Percentiles rank a stretch among this genome's conserved stretches.
These are phyloP conservation scores for Nowickia ferox DNA, from an alignment of 2,888 invertebrate genomes.

Conservation along the genomic window DNA sequence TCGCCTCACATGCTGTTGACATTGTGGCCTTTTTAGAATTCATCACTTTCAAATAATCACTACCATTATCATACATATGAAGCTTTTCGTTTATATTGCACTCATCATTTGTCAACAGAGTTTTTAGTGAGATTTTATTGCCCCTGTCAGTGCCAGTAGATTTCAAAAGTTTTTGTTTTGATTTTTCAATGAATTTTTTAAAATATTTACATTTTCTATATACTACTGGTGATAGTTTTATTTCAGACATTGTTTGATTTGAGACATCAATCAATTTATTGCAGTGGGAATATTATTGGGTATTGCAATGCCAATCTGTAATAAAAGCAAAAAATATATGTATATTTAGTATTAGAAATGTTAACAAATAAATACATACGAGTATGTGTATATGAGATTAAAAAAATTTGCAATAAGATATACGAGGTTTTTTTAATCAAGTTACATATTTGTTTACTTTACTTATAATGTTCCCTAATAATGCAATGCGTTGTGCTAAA, in stretches of 20 bases:
- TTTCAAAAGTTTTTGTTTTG: slow-evolving; percentile 41
- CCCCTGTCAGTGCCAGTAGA: slow-evolving; percentile 32
- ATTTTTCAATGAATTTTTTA: slow-evolving; percentile 43
- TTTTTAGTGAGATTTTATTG: slow-evolving; percentile 59
- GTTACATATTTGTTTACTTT: too few species aligned
- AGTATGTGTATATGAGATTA: too few species aligned
- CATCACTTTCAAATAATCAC: slow-evolving; percentile 73
- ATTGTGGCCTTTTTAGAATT: slow-evolving; percentile 65
- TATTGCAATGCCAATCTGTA: background rate
- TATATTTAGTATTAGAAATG: too few species aligned
- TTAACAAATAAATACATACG: too few species aligned
- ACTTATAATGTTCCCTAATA: too few species aligned
- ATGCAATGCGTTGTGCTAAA: too few species aligned
- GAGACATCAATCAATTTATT: background rate
- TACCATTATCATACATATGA: slow-evolving; percentile 68
- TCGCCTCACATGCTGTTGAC: slow-evolving; percentile 72
- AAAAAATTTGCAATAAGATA: too few species aligned
- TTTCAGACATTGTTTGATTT: slow-evolving; percentile 34
- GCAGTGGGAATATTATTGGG: background rate
- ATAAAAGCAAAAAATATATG: background rate
- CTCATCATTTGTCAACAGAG: slow-evolving; percentile 66
- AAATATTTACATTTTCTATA: slow-evolving; percentile 35
- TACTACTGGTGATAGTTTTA: slow-evolving; percentile 25
- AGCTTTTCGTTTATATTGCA: slow-evolving; percentile 40
- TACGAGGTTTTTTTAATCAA: too few species aligned